Conservation (phyloP, 1,140 invertebrate species). For the Lepidurus apus region DNA sequence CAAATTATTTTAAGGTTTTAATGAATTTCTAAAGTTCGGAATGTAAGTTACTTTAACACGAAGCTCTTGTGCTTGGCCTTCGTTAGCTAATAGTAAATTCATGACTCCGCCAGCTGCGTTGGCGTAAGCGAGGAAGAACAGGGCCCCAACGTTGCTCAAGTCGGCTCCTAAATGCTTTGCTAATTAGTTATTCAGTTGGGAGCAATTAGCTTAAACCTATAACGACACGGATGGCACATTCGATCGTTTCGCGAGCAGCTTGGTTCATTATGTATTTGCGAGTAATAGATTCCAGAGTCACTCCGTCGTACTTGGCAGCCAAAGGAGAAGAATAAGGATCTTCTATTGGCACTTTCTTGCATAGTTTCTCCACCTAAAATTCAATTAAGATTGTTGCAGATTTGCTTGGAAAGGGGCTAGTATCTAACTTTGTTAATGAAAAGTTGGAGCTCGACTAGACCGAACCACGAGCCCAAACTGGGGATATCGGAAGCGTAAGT, state of each 20-base stretch:
- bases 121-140: slow-evolving; percentile 46
- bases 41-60: slow-evolving; percentile 41
- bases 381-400: not conserved
- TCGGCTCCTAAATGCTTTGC: slow-evolving; percentile 41
- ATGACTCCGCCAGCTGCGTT: slow-evolving; percentile 45
- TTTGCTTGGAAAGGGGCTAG: not conserved
- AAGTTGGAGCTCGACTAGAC: slow-evolving; percentile 44
- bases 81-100: slow-evolving; percentile 43
- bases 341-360: slow-evolving; percentile 39
- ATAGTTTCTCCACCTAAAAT: slow-evolving; percentile 42
- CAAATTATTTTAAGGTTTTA: not conserved
- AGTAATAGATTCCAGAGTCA: slow-evolving; percentile 42
- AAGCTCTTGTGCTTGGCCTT: slow-evolving; percentile 46
- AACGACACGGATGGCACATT: slow-evolving; percentile 35
- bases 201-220: slow-evolving; percentile 35
- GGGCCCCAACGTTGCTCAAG: slow-evolving; percentile 43
- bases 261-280: slow-evolving; percentile 39
- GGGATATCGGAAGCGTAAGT: slow-evolving; percentile 45
- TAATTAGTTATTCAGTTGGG: not conserved
- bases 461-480: slow-evolving; percentile 41
- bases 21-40: slow-evolving; percentile 6
- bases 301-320: slow-evolving; percentile 43
- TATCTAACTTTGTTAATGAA: slow-evolving; percentile 42
- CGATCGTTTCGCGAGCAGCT: slow-evolving; percentile 32
- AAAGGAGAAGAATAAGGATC: slow-evolving; percentile 43